Evolutionary conservation across 2,797 vertebrate species (phyloP).

Genomic region (Myiotriccus ornatus): DNA sequence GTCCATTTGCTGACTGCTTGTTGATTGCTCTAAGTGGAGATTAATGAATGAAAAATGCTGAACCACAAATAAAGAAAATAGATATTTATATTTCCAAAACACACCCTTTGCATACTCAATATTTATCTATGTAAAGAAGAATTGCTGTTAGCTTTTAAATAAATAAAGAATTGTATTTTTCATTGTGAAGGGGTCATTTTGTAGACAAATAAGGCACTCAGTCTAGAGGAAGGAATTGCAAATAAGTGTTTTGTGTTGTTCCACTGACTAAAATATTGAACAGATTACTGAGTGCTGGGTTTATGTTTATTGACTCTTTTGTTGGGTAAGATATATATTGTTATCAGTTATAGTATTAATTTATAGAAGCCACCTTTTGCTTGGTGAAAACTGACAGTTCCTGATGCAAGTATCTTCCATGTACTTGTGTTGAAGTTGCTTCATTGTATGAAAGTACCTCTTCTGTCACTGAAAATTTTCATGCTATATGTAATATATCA

Average conservation of each 20-base stretch:
- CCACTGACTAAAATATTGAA: not conserved
- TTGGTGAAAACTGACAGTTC: not conserved
- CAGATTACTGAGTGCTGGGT: not conserved
- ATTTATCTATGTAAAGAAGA: not conserved
- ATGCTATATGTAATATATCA: not conserved
- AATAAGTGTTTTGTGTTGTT: not conserved
- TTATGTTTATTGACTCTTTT: not conserved
- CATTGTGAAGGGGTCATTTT: not conserved
- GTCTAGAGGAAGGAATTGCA: not conserved
- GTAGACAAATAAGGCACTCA: not conserved
- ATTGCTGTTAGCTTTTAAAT: not conserved
- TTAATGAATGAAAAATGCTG: not conserved
- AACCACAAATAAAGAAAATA: not conserved
- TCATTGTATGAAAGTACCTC: not conserved
- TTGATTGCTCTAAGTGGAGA: not conserved
- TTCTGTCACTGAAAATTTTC: not conserved
- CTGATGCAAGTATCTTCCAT: not conserved
- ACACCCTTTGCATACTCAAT: not conserved
- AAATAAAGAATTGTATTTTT: not conserved
- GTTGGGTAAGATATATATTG: not conserved
- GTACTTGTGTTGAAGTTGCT: not conserved
- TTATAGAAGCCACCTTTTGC: not conserved
- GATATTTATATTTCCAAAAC: not conserved
- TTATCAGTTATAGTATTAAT: not conserved
- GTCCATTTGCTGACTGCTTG: not conserved